phyloP scores from a whole-genome alignment of 2,113 vertebrate genomes.

The Notarius quadriscutis region DNA sequence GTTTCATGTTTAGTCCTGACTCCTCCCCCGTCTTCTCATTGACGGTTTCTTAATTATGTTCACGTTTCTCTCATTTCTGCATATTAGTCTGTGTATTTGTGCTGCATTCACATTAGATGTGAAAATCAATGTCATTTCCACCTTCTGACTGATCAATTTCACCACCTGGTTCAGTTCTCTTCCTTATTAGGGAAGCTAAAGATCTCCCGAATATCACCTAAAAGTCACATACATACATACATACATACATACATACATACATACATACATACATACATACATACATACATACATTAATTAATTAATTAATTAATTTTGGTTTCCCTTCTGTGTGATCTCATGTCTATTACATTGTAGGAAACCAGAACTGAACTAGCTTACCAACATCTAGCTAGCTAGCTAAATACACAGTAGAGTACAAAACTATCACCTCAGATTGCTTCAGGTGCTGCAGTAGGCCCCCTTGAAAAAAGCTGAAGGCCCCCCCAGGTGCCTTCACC shows the following conservation, averaged over 20 bases:
- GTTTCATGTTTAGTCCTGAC: too few relatives aligned
- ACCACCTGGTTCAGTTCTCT: background rate
- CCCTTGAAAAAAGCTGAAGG: too few relatives aligned
- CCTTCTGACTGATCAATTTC: background rate
- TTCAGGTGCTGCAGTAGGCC: background rate
- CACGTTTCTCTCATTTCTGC: background rate
- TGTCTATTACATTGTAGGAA: background rate
- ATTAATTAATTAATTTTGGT: too few relatives aligned
- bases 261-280: too few relatives aligned
- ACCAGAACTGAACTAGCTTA: background rate
- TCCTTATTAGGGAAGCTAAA: too few relatives aligned
- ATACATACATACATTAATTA: too few relatives aligned
- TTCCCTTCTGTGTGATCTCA: too few relatives aligned
- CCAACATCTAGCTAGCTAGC: background rate
- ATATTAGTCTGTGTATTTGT: background rate
- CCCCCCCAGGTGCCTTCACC: too few relatives aligned
- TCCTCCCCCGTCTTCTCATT: too few relatives aligned
- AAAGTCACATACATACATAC: too few relatives aligned
- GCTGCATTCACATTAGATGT: background rate
- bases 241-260: too few relatives aligned
- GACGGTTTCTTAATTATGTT: background rate
- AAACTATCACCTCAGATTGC: background rate
- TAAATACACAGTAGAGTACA: background rate
- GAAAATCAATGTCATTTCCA: background rate
- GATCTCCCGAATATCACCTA: too few relatives aligned